phyloP scores from a whole-genome alignment of 2,888 invertebrate genomes.

The Sarcophaga carnaria region DNA sequence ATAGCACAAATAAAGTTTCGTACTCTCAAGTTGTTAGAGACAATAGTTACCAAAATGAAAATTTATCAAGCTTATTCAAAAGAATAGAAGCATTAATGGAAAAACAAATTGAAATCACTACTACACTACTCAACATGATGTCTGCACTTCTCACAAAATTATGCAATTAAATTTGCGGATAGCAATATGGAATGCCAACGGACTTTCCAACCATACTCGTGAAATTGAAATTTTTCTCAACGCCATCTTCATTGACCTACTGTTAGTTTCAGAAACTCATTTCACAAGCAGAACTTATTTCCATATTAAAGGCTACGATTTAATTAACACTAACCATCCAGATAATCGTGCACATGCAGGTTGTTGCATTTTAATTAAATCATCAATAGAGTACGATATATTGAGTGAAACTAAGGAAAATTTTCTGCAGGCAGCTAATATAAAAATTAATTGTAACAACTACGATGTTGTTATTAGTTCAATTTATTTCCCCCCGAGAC shows the following conservation, averaged over 20 bases:
- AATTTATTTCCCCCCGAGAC: no score
- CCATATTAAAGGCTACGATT: no score
- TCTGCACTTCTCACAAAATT: background rate
- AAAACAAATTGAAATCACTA: background rate
- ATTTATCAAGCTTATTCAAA: slow-evolving; percentile 11
- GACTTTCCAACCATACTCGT: slow-evolving; percentile 31
- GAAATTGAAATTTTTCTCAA: slow-evolving; percentile 17
- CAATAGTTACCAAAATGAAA: slow-evolving; percentile 3
- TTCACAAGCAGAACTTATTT: background rate
- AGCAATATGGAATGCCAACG: background rate
- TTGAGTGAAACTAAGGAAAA: no score
- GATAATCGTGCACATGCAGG: slow-evolving; percentile 30
- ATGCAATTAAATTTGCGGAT: background rate
- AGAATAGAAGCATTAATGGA: slow-evolving; percentile 27
- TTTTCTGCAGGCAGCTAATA: no score
- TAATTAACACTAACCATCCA: background rate
- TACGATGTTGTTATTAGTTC: no score
- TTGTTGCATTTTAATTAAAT: slow-evolving; percentile 14
- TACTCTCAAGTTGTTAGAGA: slow-evolving; percentile 29
- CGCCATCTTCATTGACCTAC: no score
- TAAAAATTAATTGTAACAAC: background rate
- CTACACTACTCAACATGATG: background rate
- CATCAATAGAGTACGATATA: no score
- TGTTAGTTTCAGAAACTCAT: slow-evolving; percentile 45
- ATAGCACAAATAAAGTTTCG: slow-evolving; percentile 8